Evolutionary conservation across 2,113 vertebrate species (phyloP).

Genomic region (Cervus canadensis): DNA sequence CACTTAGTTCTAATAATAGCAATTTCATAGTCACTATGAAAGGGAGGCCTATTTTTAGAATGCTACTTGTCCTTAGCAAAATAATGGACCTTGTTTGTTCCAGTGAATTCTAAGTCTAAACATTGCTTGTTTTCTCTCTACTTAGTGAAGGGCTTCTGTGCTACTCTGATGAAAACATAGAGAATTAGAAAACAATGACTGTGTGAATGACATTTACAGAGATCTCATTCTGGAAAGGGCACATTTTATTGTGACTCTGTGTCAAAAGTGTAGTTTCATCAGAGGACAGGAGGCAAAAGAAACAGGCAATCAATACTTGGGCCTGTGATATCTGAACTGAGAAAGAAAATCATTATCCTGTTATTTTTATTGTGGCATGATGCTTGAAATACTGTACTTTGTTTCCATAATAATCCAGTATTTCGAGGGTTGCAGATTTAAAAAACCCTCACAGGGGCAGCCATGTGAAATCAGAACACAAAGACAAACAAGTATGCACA

Average conservation of each 20-base stretch:
- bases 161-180: constrained; percentile 42
- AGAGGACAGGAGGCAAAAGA: constrained; percentile 79
- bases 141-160: background rate
- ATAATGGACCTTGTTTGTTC: constrained; percentile 9
- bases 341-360: constrained; percentile 84
- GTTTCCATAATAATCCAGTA: constrained; percentile 71
- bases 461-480: background rate
- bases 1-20: background rate
- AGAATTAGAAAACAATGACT: constrained; percentile 56
- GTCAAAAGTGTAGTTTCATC: constrained; percentile 82
- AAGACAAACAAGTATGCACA: background rate
- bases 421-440: constrained; percentile 41
- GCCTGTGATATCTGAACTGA: constrained; percentile 79
- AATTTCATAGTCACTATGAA: constrained; percentile 23
- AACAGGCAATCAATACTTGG: constrained; percentile 81
- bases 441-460: background rate
- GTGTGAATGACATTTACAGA: constrained; percentile 80
- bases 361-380: constrained; percentile 79
- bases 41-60: constrained; percentile 30
- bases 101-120: constrained; percentile 4
- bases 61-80: background rate
- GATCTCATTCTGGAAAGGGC: constrained; percentile 78
- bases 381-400: constrained; percentile 76
- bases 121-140: background rate
- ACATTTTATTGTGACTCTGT: constrained; percentile 82